phyloP scores from a whole-genome alignment of 1,140 invertebrate species.

The Hylaeus anthracinus region DNA sequence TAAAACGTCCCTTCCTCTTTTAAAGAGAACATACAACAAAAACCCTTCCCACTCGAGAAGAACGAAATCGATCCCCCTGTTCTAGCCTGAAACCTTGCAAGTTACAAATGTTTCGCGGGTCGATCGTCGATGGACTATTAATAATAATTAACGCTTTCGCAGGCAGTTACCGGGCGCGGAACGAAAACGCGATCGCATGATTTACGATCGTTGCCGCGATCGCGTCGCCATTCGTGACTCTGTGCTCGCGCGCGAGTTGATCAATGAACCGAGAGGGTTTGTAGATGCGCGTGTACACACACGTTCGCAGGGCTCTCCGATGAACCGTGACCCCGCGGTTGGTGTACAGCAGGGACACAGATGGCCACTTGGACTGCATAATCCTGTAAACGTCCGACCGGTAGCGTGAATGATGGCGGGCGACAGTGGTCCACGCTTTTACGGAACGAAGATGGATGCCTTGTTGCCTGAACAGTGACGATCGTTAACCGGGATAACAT shows the following conservation, averaged over 20 bases:
- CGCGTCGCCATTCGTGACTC: constrained; percentile 19
- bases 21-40: too few species aligned
- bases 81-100: too few species aligned
- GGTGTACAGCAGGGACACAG: not conserved
- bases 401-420: not conserved
- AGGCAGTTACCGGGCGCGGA: too few species aligned
- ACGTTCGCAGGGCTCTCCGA: not conserved
- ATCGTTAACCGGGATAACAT: not conserved
- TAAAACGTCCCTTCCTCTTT: too few species aligned
- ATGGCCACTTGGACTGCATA: constrained; percentile 26
- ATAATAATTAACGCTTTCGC: constrained; percentile 16
- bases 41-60: too few species aligned
- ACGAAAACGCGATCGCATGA: constrained; percentile 29
- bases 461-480: not conserved
- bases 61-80: too few species aligned
- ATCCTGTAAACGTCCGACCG: constrained; percentile 30
- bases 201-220: constrained; percentile 20
- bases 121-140: not conserved
- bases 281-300: not conserved
- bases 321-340: constrained; percentile 21
- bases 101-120: too few species aligned
- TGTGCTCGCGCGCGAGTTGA: not conserved
- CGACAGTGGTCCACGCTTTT: not conserved
- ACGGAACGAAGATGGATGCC: constrained; percentile 9
- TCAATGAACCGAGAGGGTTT: constrained; percentile 18